Evolutionary conservation across 2,888 invertebrate species (phyloP).

Genomic region (Aphrophora alni): DNA sequence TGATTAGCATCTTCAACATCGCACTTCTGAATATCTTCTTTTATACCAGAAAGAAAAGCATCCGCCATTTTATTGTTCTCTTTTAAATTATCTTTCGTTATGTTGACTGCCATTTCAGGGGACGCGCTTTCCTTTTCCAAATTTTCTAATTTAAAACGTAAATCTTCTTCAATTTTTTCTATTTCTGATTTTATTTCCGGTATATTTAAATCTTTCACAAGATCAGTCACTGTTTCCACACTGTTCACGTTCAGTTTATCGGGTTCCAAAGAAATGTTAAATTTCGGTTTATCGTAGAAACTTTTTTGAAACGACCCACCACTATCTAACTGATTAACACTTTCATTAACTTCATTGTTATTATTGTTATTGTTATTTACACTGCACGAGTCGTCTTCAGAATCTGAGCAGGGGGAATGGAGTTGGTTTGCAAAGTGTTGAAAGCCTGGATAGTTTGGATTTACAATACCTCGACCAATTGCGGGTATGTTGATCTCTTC

Average conservation of each 20-base stretch:
- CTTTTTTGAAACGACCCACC: slow-evolving; percentile 60
- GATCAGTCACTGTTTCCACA: background rate
- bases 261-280: slow-evolving; percentile 59
- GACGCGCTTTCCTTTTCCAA: background rate
- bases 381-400: slow-evolving; percentile 57
- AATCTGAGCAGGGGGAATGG: slow-evolving; percentile 56
- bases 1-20: slow-evolving; percentile 38
- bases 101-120: slow-evolving; percentile 7
- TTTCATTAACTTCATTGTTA: slow-evolving; percentile 57
- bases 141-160: background rate
- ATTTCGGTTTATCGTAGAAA: slow-evolving; percentile 65
- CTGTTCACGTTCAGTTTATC: background rate
- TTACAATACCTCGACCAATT: slow-evolving; percentile 68
- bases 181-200: background rate
- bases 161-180: slow-evolving; percentile 39
- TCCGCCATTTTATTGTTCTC: slow-evolving; percentile 58
- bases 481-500: slow-evolving; percentile 39
- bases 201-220: slow-evolving; percentile 25
- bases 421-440: slow-evolving; percentile 80
- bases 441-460: slow-evolving; percentile 85
- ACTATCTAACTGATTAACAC: slow-evolving; percentile 61
- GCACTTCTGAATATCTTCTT: slow-evolving; percentile 60
- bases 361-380: slow-evolving; percentile 60
- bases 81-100: slow-evolving; percentile 20
- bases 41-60: slow-evolving; percentile 66